These are phyloP conservation scores for Lordiphosa fenestrarum DNA, from an alignment of 2,888 invertebrate species.

Conservation along the genomic window DNA sequence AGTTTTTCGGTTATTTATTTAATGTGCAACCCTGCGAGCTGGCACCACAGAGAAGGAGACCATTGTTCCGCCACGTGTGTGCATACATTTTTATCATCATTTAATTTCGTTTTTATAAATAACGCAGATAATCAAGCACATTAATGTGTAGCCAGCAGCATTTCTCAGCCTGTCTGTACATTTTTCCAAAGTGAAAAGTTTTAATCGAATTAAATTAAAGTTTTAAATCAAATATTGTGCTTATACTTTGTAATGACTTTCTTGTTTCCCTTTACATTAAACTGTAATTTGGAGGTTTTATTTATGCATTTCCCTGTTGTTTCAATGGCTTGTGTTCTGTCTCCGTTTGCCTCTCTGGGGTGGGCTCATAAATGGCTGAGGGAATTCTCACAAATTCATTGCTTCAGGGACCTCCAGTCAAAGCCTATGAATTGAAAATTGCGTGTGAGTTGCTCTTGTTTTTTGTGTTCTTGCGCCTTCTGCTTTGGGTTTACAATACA, in stretches of 20 bases:
- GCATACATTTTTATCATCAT: conserved; percentile 50
- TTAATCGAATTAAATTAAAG: no score
- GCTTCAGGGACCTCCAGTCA: conserved; percentile 33
- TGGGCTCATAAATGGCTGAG: no score
- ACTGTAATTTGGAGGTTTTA: conserved; percentile 46
- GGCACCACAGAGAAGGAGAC: neutral
- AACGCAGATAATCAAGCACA: conserved; percentile 50
- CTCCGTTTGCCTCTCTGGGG: conserved; percentile 28
- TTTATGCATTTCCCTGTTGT: conserved; percentile 35
- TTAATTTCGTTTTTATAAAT: conserved; percentile 29
- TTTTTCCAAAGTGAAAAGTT: no score
- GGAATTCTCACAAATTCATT: conserved; percentile 17
- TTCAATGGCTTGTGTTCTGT: neutral
- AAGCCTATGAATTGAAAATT: conserved; percentile 18
- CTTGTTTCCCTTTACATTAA: conserved; percentile 29
- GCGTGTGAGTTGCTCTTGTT: neutral
- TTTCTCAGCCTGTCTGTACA: neutral
- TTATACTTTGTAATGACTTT: no score
- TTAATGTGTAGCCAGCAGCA: conserved; percentile 14
- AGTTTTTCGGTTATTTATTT: conserved; percentile 42
- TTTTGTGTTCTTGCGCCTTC: no score
- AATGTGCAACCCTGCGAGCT: neutral
- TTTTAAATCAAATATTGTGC: no score
- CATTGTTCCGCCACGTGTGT: conserved; percentile 21
- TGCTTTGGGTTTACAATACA: no score